These are phyloP conservation scores for Setophaga kirtlandii DNA, from an alignment of 2,113 vertebrate species.

Conservation along the genomic window DNA sequence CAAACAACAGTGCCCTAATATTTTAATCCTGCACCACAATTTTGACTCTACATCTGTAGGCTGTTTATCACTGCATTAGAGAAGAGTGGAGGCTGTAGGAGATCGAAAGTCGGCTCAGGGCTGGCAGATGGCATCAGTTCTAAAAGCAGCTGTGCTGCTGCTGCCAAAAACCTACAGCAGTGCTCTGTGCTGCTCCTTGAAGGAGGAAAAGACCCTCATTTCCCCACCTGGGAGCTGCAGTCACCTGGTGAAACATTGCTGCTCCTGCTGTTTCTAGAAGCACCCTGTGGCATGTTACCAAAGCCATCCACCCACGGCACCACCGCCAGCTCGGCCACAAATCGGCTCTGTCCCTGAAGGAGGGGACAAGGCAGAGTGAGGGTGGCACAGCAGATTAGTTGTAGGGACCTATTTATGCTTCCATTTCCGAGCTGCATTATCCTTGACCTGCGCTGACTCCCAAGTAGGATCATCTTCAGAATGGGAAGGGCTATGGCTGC, in stretches of 20 bases:
- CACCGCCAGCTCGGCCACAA: neutral
- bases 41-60: neutral
- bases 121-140: conserved; percentile 4
- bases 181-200: neutral
- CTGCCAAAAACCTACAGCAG: neutral
- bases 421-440: neutral
- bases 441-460: neutral
- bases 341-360: neutral
- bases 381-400: conserved; percentile 42
- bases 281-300: fast-evolving
- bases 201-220: neutral
- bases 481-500: neutral
- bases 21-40: neutral
- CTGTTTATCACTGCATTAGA: neutral
- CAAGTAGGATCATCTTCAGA: neutral
- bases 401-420: neutral
- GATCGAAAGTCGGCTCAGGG: neutral
- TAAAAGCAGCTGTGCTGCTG: conserved; percentile 16
- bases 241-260: neutral
- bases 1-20: conserved; percentile 7
- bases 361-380: neutral
- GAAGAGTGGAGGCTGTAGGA: neutral
- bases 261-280: neutral
- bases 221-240: neutral
- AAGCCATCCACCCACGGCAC: neutral